These are phyloP conservation scores for Ooceraea biroi DNA, from an alignment of 1,140 invertebrate species.

Conservation along the genomic window DNA sequence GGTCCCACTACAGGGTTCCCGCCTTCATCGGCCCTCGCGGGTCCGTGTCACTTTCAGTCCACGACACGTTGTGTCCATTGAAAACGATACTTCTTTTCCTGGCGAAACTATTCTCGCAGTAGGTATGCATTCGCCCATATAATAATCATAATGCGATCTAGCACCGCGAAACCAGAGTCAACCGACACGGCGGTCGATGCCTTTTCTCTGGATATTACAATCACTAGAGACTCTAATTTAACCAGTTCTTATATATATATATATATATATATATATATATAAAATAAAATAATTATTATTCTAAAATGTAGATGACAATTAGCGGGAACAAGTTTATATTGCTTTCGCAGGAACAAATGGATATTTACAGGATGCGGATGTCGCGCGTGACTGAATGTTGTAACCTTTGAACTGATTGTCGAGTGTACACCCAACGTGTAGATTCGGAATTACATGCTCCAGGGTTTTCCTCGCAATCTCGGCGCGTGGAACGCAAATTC, in stretches of 20 bases:
- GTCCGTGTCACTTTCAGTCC: constrained; percentile 72
- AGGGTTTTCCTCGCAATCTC: constrained; percentile 29
- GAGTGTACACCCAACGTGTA: not conserved
- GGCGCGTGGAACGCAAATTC: constrained; percentile 58
- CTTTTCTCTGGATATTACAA: not conserved
- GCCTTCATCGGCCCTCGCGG: constrained; percentile 66
- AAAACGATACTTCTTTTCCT: constrained; percentile 76
- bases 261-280: too few relatives aligned
- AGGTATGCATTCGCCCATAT: constrained; percentile 48
- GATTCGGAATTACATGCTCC: constrained; percentile 34
- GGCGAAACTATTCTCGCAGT: constrained; percentile 22
- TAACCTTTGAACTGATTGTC: constrained; percentile 18
- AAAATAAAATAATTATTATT: not conserved
- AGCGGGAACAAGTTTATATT: not conserved
- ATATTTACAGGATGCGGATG: not conserved
- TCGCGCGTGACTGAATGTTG: not conserved
- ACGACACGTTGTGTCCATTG: constrained; percentile 75
- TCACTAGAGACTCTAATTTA: not conserved
- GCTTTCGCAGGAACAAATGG: not conserved
- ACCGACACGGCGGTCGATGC: constrained; percentile 13
- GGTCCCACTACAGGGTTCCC: constrained; percentile 66
- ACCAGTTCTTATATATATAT: not conserved
- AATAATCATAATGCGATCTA: constrained; percentile 59
- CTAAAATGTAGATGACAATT: not conserved
- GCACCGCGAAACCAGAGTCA: constrained; percentile 31